Evolutionary conservation across 2,888 invertebrate genomes (phyloP), one percentile per base, ranked within the genome.

Genomic region (Sesamia inferens): DNA sequence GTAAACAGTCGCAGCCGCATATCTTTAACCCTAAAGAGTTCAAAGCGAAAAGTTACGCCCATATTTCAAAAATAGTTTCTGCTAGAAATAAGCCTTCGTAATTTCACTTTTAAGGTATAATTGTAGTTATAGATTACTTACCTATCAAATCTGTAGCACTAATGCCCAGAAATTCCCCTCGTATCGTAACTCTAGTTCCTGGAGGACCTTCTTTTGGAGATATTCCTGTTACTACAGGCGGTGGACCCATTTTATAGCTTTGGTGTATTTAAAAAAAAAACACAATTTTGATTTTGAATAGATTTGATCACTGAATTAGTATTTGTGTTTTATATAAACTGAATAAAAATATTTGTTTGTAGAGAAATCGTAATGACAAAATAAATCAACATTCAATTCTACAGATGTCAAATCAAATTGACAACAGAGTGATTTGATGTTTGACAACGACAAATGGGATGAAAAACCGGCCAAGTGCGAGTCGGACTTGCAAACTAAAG

Each of bases 131-230:
- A 51, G 16, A 64, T 59, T 62, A 75, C 85, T 84, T 97, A 98
- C 99, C 98, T 88, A 98, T 97, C 44, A 99, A 95, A 96, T 99
- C 99, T 81, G 97, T 97, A 7, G 97, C 97, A 87, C 97, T 98
- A 55, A 96, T 97, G 39, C 99, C 99, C 63, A 99, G 96, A 96
- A 99, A 98, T 96, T 99, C 99, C 76, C 99, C 99, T 85, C 99
- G 97, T 90, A 99, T 98, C 39, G 98, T 99, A 0, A 99, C 98
- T 87, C 98, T 97, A 0, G 99, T 99, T 13, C 99, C 99, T 14
- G 99, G 99, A 59, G 99, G 99, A 0, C 99, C 99, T 96, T 99
- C 99, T 90, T 99, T 99, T 0, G 99, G 99, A 6, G 99, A 99
- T 79, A 99, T 97, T 42, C 99, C 99, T 61, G 99, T 99, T 24